Evolutionary conservation across 2,797 vertebrate species (phyloP).

Genomic region (Cichlasoma orientale): DNA sequence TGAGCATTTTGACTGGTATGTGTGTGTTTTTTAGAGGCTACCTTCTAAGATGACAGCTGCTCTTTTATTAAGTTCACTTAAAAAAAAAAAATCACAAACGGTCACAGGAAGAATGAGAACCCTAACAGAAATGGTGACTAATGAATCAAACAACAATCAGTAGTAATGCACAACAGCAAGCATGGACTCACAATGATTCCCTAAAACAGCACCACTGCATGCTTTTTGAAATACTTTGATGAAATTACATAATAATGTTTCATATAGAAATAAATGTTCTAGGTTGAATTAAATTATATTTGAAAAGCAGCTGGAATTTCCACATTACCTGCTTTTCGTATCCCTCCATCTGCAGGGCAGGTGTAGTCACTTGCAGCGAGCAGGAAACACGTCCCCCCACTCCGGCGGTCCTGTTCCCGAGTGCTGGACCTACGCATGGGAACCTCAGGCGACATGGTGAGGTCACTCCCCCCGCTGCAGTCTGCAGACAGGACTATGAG

Average conservation of each 20-base stretch:
- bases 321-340: conserved; percentile 89
- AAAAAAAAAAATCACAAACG: not conserved
- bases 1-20: conserved; percentile 26
- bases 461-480: conserved; percentile 94
- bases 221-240: not conserved
- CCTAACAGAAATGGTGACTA: conserved; percentile 5
- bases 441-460: conserved; percentile 90
- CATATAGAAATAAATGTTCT: not conserved
- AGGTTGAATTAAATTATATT: not conserved
- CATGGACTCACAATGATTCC: conserved; percentile 9
- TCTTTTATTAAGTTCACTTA: not conserved
- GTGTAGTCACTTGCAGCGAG: conserved; percentile 94
- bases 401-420: conserved; percentile 90
- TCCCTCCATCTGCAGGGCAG: conserved; percentile 90
- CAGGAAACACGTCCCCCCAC: conserved; percentile 93
- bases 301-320: not conserved
- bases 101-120: not conserved
- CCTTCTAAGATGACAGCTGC: not conserved
- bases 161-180: conserved; percentile 13
- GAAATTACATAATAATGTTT: not conserved
- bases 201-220: not conserved
- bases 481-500: conserved; percentile 89
- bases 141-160: not conserved
- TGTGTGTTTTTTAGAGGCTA: conserved; percentile 6
- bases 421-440: conserved; percentile 92